These are phyloP conservation scores for Semnopithecus entellus DNA, from an alignment of 2,113 vertebrate species.

Conservation along the genomic window DNA sequence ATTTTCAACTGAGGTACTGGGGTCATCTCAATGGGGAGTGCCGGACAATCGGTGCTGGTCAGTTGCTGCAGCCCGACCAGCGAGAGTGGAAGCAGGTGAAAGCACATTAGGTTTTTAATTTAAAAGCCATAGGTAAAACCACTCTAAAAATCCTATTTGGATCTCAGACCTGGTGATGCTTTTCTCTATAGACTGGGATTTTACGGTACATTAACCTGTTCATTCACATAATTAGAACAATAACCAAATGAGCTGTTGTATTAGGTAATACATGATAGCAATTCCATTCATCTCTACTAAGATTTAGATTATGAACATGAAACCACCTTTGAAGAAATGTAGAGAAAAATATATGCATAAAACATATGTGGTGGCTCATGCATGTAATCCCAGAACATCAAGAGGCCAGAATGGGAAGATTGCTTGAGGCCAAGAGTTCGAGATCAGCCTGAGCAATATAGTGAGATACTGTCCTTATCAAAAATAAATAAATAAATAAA, in stretches of 20 bases:
- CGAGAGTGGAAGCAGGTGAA: not conserved
- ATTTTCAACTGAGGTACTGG: no score
- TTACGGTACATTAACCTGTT: slow-evolving; percentile 40
- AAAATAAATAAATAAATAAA: not conserved
- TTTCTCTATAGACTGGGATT: not conserved
- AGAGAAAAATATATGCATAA: not conserved
- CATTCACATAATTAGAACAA: slow-evolving; percentile 42
- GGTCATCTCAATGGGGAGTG: no score
- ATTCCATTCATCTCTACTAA: slow-evolving; percentile 12
- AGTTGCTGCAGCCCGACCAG: no score
- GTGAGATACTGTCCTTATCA: not conserved
- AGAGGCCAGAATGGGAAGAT: not conserved
- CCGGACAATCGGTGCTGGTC: no score
- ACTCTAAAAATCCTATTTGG: slow-evolving; percentile 42
- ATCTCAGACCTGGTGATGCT: not conserved
- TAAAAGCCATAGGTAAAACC: slow-evolving; percentile 40
- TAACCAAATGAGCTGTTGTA: slow-evolving; percentile 12
- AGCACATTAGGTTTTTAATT: slow-evolving; percentile 48
- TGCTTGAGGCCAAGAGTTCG: not conserved
- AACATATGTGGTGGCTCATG: not conserved
- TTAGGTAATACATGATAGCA: not conserved
- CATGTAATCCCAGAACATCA: not conserved
- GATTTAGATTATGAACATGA: not conserved
- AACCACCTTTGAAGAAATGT: not conserved
- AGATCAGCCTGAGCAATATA: not conserved